Evolutionary conservation across 2,888 invertebrate species (phyloP), one percentile per base, ranked within the genome.

Genomic region (Hedychridium roseum): DNA sequence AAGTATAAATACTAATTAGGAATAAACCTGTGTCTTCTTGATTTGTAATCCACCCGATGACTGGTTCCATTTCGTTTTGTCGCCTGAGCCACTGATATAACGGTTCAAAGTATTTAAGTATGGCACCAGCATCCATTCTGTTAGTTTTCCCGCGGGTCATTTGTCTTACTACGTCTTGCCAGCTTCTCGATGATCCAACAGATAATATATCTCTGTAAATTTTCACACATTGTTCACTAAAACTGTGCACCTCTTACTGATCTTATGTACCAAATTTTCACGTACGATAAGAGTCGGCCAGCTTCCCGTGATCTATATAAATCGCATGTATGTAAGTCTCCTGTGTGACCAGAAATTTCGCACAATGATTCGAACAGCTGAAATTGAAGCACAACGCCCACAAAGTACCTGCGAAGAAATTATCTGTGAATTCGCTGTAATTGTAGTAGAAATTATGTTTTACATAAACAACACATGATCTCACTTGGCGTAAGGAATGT

Each of bases 291-390:
- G 32, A 90, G 76, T 49, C 89, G 80, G 2, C 94, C 94, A 3
- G 93, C 92, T 58, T 89, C 90, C 52, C 88, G 82, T 23, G 91
- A 91, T 67, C 89, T 80, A 71, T 92, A 91, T 20, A 94, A 82
- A 73, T 93, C 92, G 67, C 94, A 94, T 26, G 86, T 87, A 69
- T 94, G 88, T 39, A 94, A 80, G 9, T 90, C 89, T 0, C 88
- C 89, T 0, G 78, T 72, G 64, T 92, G 88, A 0, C 89, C 89
- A 0, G 91, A 84, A 1, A 85, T 89, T 1, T 81, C 74, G 70
- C 94, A 94, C 46, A 94, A 80, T 27, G 89, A 86, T 62, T 91
- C 87, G 73, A 88, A 90, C 39, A 94, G 84, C 81, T 94, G 94
- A 80, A 94, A 94, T 80, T 94, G 92, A 44, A 94, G 79, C 3